phyloP scores from a whole-genome alignment of 2,797 vertebrate genomes.

The Lagocephalus sceleratus region DNA sequence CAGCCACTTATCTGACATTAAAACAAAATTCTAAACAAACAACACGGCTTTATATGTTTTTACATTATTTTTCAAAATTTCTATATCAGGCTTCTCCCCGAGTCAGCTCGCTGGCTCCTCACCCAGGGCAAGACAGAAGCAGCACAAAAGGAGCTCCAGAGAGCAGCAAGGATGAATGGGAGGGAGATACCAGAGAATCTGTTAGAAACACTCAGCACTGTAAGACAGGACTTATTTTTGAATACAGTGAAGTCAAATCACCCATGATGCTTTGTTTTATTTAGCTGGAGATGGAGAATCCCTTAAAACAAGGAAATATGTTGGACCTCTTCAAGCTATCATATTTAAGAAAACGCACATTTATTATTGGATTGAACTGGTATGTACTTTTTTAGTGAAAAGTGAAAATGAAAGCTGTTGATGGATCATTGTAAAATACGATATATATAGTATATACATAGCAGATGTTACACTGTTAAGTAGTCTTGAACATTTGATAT shows the following conservation, averaged over 20 bases:
- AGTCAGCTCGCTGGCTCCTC: slow-evolving; percentile 82
- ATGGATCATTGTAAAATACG: too few relatives aligned
- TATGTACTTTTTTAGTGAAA: neutral
- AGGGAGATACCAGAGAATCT: slow-evolving; percentile 58
- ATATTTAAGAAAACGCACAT: slow-evolving; percentile 67
- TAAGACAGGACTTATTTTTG: neutral
- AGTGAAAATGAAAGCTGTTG: neutral
- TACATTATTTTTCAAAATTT: neutral
- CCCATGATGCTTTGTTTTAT: neutral
- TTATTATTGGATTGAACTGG: slow-evolving; percentile 57
- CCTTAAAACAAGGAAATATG: slow-evolving; percentile 40
- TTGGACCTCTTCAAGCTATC: slow-evolving; percentile 75
- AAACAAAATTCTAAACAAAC: too few relatives aligned
- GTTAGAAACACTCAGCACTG: slow-evolving; percentile 67
- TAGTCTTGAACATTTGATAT: too few relatives aligned
- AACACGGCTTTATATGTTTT: too few relatives aligned
- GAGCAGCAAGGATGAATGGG: slow-evolving; percentile 72
- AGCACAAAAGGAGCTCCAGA: slow-evolving; percentile 72
- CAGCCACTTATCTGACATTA: slow-evolving; percentile 38
- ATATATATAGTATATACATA: too few relatives aligned
- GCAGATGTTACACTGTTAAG: too few relatives aligned
- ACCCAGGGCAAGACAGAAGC: slow-evolving; percentile 68
- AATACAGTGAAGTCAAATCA: neutral
- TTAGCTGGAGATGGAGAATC: slow-evolving; percentile 58
- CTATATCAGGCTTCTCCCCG: slow-evolving; percentile 57